Base-by-base conservation (phyloP, 2,797 vertebrate genomes). In the Odontamblyopus lacepedii region DNA sequence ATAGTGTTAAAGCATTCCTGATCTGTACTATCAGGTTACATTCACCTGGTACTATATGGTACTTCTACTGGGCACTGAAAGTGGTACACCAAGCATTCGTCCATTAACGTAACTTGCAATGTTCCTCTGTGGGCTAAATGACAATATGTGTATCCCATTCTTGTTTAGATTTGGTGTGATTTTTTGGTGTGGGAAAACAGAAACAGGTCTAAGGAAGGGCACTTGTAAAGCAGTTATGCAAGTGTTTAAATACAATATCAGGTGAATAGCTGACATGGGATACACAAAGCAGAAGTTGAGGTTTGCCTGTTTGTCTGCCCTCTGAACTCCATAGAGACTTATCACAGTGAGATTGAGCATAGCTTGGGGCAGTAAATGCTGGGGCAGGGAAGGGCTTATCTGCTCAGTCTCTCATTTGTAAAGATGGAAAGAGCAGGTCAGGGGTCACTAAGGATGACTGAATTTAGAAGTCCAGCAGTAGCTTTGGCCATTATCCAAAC, bases 351-450 rank as follows among this genome's bases (percentile, higher is more conserved):
- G 85, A 90, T 76, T 84, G 79, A 84, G 83, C 79, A 80, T 89
- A 76, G 88, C 85, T 91, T 85, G 85, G 88, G 87, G 86, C 83
- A 85, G 73, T 84, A 89, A 89, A 91, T 91, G 81, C 77, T 84
- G 81, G 82, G 84, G 86, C 81, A 89, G 88, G 78, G 85, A 82
- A 79, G 13, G 19, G 91, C 91, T 92, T 92, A 93, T 93, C 93
- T 93, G 68, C 75, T 81, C 89, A 86, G 86, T 87, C 90, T 85
- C 90, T 91, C 84, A 85, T 91, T 91, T 93, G 91, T 93, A 92
- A 93, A 94, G 92, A 93, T 92, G 92, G 91, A 90, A 89, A 89
- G 90, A 83, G 72, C 83, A 70, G 91, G 90, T 93, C 92, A 92
- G 73, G 81, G 93, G 92, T 94, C 92, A 84, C 79, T 70, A 2